phyloP scores from a whole-genome alignment of 1,140 invertebrate species.

The Orchestia grillus region DNA sequence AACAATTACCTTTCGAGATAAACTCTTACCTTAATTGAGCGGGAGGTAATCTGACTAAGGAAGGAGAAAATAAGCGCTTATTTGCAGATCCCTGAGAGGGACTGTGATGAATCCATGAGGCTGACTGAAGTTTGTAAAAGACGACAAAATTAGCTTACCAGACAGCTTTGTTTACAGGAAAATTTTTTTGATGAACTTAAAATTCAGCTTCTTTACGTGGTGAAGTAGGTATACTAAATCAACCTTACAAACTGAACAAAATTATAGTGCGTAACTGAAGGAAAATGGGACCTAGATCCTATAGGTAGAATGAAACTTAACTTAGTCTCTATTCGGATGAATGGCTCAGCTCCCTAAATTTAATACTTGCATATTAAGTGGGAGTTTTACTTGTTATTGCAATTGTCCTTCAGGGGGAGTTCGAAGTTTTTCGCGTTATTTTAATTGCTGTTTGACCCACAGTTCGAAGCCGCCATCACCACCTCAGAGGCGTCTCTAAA shows the following conservation, averaged over 20 bases:
- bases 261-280: neutral
- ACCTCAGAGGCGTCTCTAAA: neutral
- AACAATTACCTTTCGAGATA: neutral
- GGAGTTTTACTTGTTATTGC: neutral
- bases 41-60: neutral
- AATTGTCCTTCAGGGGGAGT: no score
- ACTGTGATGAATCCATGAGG: neutral
- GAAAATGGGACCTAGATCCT: neutral
- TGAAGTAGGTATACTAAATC: neutral
- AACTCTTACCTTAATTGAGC: neutral
- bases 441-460: neutral
- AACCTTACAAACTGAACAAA: neutral
- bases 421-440: no score
- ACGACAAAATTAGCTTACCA: neutral
- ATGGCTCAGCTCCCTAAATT: neutral
- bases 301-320: neutral
- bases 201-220: neutral
- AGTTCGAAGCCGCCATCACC: slow-evolving; percentile 33
- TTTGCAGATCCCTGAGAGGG: neutral
- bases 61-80: neutral
- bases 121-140: neutral
- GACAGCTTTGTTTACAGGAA: neutral
- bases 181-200: neutral
- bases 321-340: neutral
- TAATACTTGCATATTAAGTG: neutral